Base-by-base conservation (phyloP, 2,797 vertebrate genomes). In the Cichlasoma orientale region DNA sequence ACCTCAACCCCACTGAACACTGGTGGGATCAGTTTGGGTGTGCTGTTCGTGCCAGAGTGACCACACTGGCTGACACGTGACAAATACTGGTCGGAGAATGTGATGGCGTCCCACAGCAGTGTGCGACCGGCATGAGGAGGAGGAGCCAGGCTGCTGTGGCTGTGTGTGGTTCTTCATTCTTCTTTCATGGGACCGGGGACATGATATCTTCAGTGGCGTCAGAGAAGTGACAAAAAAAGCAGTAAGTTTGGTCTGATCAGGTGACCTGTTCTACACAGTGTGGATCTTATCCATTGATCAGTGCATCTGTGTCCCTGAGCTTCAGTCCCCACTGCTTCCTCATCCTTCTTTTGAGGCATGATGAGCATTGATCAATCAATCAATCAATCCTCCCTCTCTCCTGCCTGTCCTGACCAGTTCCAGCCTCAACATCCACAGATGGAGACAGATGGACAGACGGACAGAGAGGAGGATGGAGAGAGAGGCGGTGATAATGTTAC, bases 211-310 rank as follows among this genome's bases (percentile, higher is more conserved):
- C n/a, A 2, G 3, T 41, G 38, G 36, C 16, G 58, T 21, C 58
- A 61, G 58, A 38, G 4, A n/a, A 19, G 2, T 33, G 36, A 38
- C 11, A 12, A 38, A 38, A 12, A 0, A 61, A 41, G 6, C 14
- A 9, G 59, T 0, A 4, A 29, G 29, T 29, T 29, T 29, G 27
- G 27, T 27, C 27, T 27, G 71, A 91, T 87, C 11, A 16, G 50
- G 3, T 12, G 68, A 66, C 36, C 83, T 54, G 79, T 41, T 14
- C 79, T 74, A 73, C 25, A 14, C 31, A 68, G 1, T 3, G 25
- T 36, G 38, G 21, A 11, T 44, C 59, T 56, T 66, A 87, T 74
- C 38, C 41, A 19, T 75, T 85, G 54, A 4, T 85, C 83, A 88
- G 86, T 85, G 86, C 12, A 11, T 27, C 2, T 0, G 25, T 0